These are phyloP conservation scores for Drosophila longiperda DNA, from an alignment of 2,888 invertebrate genomes.

Conservation along the genomic window DNA sequence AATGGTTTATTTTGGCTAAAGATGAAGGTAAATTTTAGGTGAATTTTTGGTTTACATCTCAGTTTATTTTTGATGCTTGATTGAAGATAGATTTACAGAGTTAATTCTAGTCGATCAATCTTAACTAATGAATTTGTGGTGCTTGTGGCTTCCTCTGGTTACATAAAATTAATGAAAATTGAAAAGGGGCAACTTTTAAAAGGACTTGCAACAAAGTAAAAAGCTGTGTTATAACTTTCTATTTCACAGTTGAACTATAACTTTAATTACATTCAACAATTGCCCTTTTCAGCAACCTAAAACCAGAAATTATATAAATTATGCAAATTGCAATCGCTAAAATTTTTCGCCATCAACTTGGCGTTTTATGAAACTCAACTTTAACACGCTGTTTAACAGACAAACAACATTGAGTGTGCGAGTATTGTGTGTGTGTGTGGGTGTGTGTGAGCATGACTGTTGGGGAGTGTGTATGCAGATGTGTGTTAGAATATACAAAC, in stretches of 20 bases:
- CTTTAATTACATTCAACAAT: constrained; percentile 4
- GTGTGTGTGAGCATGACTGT: background rate
- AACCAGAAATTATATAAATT: constrained; percentile 21
- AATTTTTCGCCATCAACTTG: constrained; percentile 13
- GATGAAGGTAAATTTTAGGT: too few species aligned
- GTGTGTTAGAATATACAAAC: constrained; percentile 10
- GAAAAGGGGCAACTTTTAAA: background rate
- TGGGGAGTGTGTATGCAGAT: background rate
- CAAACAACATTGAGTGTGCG: constrained; percentile 24
- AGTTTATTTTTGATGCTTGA: background rate
- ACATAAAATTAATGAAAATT: background rate
- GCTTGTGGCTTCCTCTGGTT: background rate
- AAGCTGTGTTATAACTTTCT: background rate
- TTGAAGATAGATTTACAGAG: background rate
- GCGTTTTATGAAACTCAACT: constrained; percentile 23
- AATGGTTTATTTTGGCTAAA: background rate
- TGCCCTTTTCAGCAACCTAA: background rate
- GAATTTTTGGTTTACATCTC: background rate
- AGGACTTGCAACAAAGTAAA: background rate
- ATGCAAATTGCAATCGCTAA: constrained; percentile 37
- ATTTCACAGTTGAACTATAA: constrained; percentile 11
- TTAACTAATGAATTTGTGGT: background rate
- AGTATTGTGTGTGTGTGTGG: background rate
- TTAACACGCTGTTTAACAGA: constrained; percentile 31
- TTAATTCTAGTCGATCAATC: background rate